A percentile compares a stretch with the other conserved stretches of the same genome.
These are phyloP conservation scores for Neosilurus mollespiculum DNA, from an alignment of 2,797 vertebrate genomes.

Conservation along the genomic window DNA sequence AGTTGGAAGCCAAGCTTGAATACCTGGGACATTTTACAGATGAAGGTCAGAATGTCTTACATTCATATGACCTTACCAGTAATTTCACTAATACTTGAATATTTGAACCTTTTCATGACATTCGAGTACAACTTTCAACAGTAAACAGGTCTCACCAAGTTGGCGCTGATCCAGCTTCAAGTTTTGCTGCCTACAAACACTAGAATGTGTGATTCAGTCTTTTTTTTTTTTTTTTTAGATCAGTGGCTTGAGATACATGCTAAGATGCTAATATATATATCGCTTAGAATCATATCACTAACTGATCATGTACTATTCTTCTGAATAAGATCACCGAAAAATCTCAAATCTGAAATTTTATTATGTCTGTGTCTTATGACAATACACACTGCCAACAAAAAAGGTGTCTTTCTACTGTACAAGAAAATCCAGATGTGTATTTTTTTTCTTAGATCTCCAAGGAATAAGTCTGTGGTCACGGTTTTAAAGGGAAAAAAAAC, in stretches of 20 bases:
- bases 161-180: too few relatives aligned
- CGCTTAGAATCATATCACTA: not conserved
- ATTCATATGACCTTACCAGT: too few relatives aligned
- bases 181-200: too few relatives aligned
- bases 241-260: not conserved
- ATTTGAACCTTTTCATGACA: too few relatives aligned
- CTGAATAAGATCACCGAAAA: not conserved
- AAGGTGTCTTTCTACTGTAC: not conserved
- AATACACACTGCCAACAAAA: not conserved
- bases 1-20: too few relatives aligned
- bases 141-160: too few relatives aligned
- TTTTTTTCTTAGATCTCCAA: not conserved
- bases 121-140: too few relatives aligned
- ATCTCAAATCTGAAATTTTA: not conserved
- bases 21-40: too few relatives aligned
- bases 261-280: not conserved
- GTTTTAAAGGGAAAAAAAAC: not conserved
- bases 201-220: too few relatives aligned
- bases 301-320: not conserved
- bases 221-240: too few relatives aligned
- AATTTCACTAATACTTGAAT: too few relatives aligned
- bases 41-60: too few relatives aligned
- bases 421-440: not conserved
- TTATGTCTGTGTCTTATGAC: not conserved
- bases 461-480: not conserved